Evolutionary conservation across 35 echinoderm and acorn worm species (phyloP).

Genomic region (Lytechinus pictus): DNA sequence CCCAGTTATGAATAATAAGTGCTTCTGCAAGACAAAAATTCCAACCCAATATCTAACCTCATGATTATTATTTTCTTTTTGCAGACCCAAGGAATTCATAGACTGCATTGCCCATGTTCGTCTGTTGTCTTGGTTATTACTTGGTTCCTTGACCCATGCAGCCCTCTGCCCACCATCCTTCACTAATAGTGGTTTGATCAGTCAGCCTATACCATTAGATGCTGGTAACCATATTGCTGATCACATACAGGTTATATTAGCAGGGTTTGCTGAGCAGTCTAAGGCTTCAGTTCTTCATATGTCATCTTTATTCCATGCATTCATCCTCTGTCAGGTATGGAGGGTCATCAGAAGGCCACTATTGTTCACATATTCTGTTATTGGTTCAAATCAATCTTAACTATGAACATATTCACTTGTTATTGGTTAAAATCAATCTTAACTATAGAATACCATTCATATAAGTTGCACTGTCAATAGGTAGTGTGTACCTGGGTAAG

Average conservation of each 20-base stretch:
- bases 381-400: too few species aligned
- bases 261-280: slow-evolving; percentile 98
- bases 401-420: too few species aligned
- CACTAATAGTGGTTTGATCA: slow-evolving; percentile 68
- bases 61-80: slow-evolving; percentile 39
- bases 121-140: slow-evolving; percentile 90
- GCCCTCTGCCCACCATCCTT: slow-evolving; percentile 76
- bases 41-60: neutral
- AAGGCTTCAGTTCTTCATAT: slow-evolving; percentile 97
- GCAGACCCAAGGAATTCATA: slow-evolving; percentile 98
- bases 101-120: slow-evolving; percentile 98
- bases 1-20: too few species aligned
- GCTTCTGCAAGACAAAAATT: too few species aligned
- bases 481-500: too few species aligned
- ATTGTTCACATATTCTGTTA: too few species aligned
- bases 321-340: slow-evolving; percentile 96
- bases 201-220: slow-evolving; percentile 89
- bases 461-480: too few species aligned
- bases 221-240: slow-evolving; percentile 97
- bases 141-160: slow-evolving; percentile 93
- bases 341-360: neutral
- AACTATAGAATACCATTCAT: too few species aligned
- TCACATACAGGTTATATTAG: slow-evolving; percentile 92
- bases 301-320: slow-evolving; percentile 98
- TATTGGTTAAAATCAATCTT: too few species aligned